Base-by-base conservation (phyloP, 2,797 vertebrate genomes). In the Gallinago stenura region DNA sequence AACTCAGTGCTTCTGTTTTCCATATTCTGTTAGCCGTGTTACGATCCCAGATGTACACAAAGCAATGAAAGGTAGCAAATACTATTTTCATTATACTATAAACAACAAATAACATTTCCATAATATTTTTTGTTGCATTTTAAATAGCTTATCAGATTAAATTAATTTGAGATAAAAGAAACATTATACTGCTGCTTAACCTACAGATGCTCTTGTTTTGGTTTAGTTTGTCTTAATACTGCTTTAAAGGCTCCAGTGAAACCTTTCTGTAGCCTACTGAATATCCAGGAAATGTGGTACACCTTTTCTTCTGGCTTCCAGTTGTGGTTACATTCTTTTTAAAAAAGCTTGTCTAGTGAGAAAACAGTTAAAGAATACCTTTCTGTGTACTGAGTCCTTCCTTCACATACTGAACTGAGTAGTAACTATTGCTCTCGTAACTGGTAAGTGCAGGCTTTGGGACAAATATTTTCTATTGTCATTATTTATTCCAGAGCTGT, bases 361-460 rank as follows among this genome's bases (percentile, higher is more conserved):
- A 91, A 78, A 83, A 24, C 19, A 39, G 20, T 53, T 77, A 50
- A 31, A 73, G 25, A 50, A 39, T 57, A 35, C 3, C 18, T 73
- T 62, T 94, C n/a, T 53, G 22, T 20, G 4, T 43, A 46, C 37
- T 51, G 16, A 45, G 22, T 39, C 51, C 43, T 79, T 81, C 73
- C n/a, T 78, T 50, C 39, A 4, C 0, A 0, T 46, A 18, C 21
- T 86, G 31, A 48, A 33, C 15, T 15, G 6, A 26, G 13, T 12
- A 41, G 12, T 50, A 79, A 66, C 15, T 69, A 15, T 58, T 82
- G 7, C 9, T 76, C 25, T 31, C 62, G 5, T 31, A n/a, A 28
- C 7, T 35, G 46, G 0, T 31, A 61, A 43, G 31, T 43, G 14
- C 35, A 50, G 60, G 45, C 35, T 89, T n/a, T 58, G 26, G 28